phyloP scores from a whole-genome alignment of 1,140 invertebrate species.

The Olivierus martensii region DNA sequence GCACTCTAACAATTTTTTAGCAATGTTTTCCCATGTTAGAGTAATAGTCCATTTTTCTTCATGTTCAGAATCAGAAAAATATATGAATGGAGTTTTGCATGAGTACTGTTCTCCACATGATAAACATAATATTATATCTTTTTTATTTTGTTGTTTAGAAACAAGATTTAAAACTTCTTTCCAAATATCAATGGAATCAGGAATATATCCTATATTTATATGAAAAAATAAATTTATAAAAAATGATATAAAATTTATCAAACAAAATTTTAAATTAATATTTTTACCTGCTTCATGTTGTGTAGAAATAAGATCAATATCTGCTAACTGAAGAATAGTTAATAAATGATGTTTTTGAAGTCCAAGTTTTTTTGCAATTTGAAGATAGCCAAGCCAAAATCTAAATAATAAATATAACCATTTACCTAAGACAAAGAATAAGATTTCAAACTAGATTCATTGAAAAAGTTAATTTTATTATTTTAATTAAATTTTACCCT shows the following conservation, averaged over 20 bases:
- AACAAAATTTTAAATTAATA: neutral
- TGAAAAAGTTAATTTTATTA: neutral
- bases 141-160: neutral
- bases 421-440: neutral
- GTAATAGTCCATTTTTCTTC: conserved; percentile 3
- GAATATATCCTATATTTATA: conserved; percentile 7
- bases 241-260: neutral
- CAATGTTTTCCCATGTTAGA: conserved; percentile 8
- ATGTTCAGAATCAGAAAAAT: neutral
- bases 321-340: conserved; percentile 4
- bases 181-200: conserved; percentile 7
- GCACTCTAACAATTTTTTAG: conserved; percentile 4
- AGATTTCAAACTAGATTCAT: neutral
- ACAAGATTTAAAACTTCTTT: conserved; percentile 4
- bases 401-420: neutral
- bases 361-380: conserved; percentile 1
- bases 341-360: conserved; percentile 2
- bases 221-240: neutral
- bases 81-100: neutral
- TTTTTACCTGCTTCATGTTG: conserved; percentile 4
- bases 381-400: conserved; percentile 11
- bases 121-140: conserved; percentile 2
- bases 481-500: neutral
- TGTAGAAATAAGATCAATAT: conserved; percentile 7
- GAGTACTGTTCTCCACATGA: conserved; percentile 1